These are phyloP conservation scores for Platerodrilus igneus DNA, from an alignment of 2,888 invertebrate genomes.

Conservation along the genomic window DNA sequence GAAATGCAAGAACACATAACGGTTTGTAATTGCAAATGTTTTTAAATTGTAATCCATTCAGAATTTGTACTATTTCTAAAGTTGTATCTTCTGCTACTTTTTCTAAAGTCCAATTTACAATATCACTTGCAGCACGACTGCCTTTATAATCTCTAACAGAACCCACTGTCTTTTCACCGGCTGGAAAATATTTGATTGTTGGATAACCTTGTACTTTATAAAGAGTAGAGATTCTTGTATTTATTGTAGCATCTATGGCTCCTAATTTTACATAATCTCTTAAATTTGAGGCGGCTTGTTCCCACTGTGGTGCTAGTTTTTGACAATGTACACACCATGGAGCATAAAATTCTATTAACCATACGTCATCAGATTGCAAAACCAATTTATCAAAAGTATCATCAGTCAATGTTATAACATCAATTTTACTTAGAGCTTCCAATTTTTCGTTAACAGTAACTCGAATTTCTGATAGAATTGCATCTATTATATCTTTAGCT, in stretches of 20 bases:
- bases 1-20: constrained; percentile 83
- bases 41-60: constrained; percentile 59
- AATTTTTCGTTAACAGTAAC: constrained; percentile 68
- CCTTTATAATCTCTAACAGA: constrained; percentile 85
- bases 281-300: constrained; percentile 86
- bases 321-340: constrained; percentile 98
- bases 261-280: constrained; percentile 97
- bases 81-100: constrained; percentile 80
- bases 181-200: constrained; percentile 88
- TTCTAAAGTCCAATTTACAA: constrained; percentile 84
- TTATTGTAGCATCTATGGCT: constrained; percentile 92
- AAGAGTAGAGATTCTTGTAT: constrained; percentile 73
- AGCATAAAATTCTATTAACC: constrained; percentile 97
- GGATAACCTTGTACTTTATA: constrained; percentile 93
- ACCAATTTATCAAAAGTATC: constrained; percentile 92
- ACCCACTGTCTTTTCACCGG: constrained; percentile 65
- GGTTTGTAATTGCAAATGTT: constrained; percentile 80
- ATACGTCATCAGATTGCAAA: constrained; percentile 87
- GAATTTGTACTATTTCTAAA: constrained; percentile 56
- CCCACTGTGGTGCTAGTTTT: constrained; percentile 94
- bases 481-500: constrained; percentile 81
- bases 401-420: constrained; percentile 92
- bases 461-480: constrained; percentile 72
- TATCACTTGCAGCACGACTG: constrained; percentile 84
- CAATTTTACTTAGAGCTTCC: constrained; percentile 57